phyloP scores from a whole-genome alignment of 2,888 invertebrate genomes.

The Zeuzera pyrina region DNA sequence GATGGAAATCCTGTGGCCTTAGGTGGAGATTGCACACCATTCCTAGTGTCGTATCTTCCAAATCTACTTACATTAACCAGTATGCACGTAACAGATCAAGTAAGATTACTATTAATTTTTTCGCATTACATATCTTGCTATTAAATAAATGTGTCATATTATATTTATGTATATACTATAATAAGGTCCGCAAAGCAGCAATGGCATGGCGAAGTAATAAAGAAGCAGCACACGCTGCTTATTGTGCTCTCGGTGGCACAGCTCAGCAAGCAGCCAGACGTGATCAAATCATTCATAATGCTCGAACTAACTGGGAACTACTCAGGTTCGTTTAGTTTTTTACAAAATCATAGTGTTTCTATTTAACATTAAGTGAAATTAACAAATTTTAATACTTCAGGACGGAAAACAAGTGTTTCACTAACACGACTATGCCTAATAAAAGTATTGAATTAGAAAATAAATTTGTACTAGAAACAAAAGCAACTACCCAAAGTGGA shows the following conservation, averaged over 20 bases:
- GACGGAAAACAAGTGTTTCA: constrained; percentile 77
- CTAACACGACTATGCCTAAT: constrained; percentile 33
- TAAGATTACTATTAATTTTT: constrained; percentile 20
- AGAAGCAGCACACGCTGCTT: constrained; percentile 79
- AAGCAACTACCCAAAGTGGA: constrained; percentile 24
- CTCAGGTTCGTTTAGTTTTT: constrained; percentile 45
- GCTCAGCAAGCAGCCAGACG: constrained; percentile 76
- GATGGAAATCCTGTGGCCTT: constrained; percentile 89
- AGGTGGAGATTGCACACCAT: constrained; percentile 86
- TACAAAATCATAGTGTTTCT: neutral
- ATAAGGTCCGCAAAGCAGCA: constrained; percentile 79
- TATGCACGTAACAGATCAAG: constrained; percentile 85
- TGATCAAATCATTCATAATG: constrained; percentile 89
- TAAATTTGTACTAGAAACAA: constrained; percentile 37
- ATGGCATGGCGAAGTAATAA: constrained; percentile 86
- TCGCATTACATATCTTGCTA: no score
- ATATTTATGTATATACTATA: constrained; percentile 1
- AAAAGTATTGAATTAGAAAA: constrained; percentile 44
- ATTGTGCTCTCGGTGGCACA: constrained; percentile 73
- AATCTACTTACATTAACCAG: constrained; percentile 81
- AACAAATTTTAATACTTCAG: constrained; percentile 41
- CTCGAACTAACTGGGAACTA: constrained; percentile 90
- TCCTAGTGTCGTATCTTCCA: constrained; percentile 85
- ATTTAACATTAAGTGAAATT: neutral
- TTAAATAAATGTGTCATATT: neutral